These are phyloP conservation scores for Synanthedon formicaeformis DNA, from an alignment of 2,888 invertebrate genomes.

Conservation along the genomic window DNA sequence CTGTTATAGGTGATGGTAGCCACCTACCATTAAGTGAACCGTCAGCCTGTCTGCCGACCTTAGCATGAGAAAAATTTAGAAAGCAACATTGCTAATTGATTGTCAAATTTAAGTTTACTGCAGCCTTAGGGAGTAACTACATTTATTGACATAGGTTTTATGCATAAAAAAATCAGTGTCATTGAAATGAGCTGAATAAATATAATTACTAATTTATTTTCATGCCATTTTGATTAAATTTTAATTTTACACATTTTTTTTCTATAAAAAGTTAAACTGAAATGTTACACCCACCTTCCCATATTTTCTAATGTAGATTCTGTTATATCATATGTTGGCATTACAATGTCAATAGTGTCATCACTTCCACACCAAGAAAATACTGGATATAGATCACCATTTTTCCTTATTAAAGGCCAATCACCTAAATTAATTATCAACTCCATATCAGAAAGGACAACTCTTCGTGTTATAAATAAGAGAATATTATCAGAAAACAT, in stretches of 20 bases:
- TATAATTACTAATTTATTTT: not conserved
- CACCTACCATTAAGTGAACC: too few relatives aligned
- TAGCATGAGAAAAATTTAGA: too few relatives aligned
- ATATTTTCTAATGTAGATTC: conserved; percentile 93
- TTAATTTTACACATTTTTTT: conserved; percentile 3
- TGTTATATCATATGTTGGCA: conserved; percentile 96
- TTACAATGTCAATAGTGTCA: conserved; percentile 86
- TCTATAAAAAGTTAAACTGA: not conserved
- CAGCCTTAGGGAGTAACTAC: too few relatives aligned
- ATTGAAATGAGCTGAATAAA: not conserved
- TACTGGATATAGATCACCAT: conserved; percentile 76
- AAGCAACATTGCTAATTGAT: too few relatives aligned
- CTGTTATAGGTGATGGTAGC: too few relatives aligned
- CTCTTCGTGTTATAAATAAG: conserved; percentile 84
- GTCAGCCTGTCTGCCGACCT: too few relatives aligned
- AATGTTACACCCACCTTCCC: conserved; percentile 76
- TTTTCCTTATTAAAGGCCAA: conserved; percentile 85
- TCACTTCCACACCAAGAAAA: conserved; percentile 97
- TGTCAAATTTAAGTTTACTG: too few relatives aligned
- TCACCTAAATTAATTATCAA: conserved; percentile 94
- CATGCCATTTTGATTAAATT: not conserved
- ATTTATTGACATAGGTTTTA: too few relatives aligned
- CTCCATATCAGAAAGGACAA: conserved; percentile 86
- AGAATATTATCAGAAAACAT: conserved; percentile 94
- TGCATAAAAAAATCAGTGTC: too few relatives aligned